These are phyloP conservation scores for Anguilla obscura DNA, from an alignment of 2,797 vertebrate species.

Conservation along the genomic window DNA sequence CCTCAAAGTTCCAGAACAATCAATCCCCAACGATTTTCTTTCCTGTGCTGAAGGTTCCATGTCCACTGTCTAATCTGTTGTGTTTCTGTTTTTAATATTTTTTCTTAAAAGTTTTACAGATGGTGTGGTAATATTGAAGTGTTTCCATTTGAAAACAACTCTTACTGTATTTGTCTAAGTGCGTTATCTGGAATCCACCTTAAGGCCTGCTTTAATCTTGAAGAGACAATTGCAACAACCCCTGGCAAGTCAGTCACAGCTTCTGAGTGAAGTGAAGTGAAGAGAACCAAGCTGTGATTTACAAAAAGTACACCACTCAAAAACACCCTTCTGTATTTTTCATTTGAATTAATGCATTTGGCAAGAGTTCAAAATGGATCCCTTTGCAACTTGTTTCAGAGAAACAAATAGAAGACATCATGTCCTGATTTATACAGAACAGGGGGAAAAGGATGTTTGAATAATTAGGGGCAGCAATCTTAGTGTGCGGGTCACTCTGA, in stretches of 20 bases:
- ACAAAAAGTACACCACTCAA: background rate
- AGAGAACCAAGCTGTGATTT: background rate
- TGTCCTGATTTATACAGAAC: conserved; percentile 32
- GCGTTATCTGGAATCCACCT: conserved; percentile 22
- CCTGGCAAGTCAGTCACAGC: background rate
- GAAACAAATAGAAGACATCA: conserved; percentile 32
- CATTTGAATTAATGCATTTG: conserved; percentile 25
- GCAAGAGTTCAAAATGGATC: conserved; percentile 10
- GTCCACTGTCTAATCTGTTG: background rate
- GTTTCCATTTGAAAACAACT: conserved; percentile 26
- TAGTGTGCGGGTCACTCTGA: conserved; percentile 26
- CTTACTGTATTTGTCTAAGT: conserved; percentile 23
- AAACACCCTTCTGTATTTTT: background rate
- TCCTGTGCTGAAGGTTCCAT: background rate
- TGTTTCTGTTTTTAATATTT: background rate
- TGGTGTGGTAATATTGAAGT: conserved; percentile 12
- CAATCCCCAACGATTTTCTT: background rate
- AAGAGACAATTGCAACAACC: conserved; percentile 2
- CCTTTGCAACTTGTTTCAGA: conserved; percentile 22
- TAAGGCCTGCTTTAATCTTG: conserved; percentile 27
- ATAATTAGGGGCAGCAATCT: conserved; percentile 21
- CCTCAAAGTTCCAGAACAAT: conserved; percentile 32
- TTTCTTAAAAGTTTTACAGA: conserved; percentile 31
- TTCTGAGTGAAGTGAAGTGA: background rate
- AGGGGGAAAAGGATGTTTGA: background rate